phyloP scores from a whole-genome alignment of 2,888 invertebrate genomes.

The Eugnorisma glareosa region DNA sequence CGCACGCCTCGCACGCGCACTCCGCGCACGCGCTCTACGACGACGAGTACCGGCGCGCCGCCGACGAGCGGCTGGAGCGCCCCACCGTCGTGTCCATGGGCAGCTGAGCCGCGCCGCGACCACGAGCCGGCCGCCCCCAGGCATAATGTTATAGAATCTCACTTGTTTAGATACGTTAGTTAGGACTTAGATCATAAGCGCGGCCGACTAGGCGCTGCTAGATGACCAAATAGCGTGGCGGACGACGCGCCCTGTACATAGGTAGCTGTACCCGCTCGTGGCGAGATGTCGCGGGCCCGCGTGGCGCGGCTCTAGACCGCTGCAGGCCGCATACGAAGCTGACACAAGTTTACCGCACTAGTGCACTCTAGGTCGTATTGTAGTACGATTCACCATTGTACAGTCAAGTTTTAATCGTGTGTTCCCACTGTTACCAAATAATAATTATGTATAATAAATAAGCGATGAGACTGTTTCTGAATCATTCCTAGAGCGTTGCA shows the following conservation, averaged over 20 bases:
- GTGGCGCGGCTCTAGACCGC: not conserved
- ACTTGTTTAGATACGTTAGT: conserved; percentile 75
- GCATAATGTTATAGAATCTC: conserved; percentile 80
- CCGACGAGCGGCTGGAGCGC: conserved; percentile 85
- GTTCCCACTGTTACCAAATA: conserved; percentile 78
- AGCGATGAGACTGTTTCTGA: conserved; percentile 78
- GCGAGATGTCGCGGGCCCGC: not conserved
- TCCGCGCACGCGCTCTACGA: conserved; percentile 70
- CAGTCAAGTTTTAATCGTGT: conserved; percentile 53
- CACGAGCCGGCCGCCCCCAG: conserved; percentile 28
- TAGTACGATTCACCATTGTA: conserved; percentile 33
- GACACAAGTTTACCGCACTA: conserved; percentile 30
- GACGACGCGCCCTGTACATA: conserved; percentile 48
- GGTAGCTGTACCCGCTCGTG: conserved; percentile 30
- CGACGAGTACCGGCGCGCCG: conserved; percentile 65
- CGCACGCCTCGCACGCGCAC: conserved; percentile 69
- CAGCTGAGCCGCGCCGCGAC: conserved; percentile 78
- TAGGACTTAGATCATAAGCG: conserved; percentile 64
- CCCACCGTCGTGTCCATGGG: conserved; percentile 89
- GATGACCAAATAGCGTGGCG: conserved; percentile 76
- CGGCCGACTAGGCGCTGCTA: conserved; percentile 75
- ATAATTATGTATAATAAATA: conserved; percentile 68
- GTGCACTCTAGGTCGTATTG: conserved; percentile 32
- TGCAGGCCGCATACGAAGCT: conserved; percentile 8
- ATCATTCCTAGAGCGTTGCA: conserved; percentile 75